A percentile compares a stretch with the other conserved stretches of the same genome.
These are phyloP conservation scores for Drosophila stalkeri DNA, from an alignment of 2,888 invertebrate genomes.

Conservation along the genomic window DNA sequence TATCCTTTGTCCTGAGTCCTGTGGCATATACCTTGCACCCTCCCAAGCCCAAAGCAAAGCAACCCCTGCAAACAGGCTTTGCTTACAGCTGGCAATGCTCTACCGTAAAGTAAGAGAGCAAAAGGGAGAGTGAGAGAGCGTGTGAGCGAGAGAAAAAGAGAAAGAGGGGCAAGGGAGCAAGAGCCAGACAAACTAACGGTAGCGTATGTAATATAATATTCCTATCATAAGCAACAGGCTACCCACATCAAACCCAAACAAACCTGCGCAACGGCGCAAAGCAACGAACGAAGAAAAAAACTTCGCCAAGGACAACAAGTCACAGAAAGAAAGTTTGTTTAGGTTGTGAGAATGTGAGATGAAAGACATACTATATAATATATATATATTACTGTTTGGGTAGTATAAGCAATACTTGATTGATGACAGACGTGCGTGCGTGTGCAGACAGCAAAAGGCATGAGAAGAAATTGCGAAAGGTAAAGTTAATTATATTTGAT, in stretches of 20 bases:
- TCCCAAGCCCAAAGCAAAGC: conserved; percentile 44
- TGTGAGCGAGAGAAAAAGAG: not conserved
- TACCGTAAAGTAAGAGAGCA: not conserved
- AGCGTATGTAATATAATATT: conserved; percentile 53
- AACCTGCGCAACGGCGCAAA: conserved; percentile 54
- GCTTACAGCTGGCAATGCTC: conserved; percentile 60
- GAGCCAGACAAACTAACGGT: conserved; percentile 36
- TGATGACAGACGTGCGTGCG: conserved; percentile 6
- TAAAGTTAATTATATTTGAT: not conserved
- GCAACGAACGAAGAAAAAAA: conserved; percentile 21
- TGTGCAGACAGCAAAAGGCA: conserved; percentile 4
- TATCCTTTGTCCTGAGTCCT: conserved; percentile 60
- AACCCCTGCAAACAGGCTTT: conserved; percentile 57
- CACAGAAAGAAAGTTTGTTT: conserved; percentile 44
- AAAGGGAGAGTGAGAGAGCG: not conserved
- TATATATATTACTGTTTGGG: not conserved
- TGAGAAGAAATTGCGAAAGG: not conserved
- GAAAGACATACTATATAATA: not conserved
- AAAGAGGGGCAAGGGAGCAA: conserved; percentile 7
- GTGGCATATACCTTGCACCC: conserved; percentile 41
- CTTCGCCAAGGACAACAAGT: conserved; percentile 55
- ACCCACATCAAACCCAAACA: conserved; percentile 71
- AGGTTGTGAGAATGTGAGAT: conserved; percentile 29
- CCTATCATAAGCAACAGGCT: conserved; percentile 68
- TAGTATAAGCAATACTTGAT: conserved; percentile 15